Percentiles rank a stretch among this genome's conserved stretches.
phyloP scores from a whole-genome alignment of 2,797 vertebrate species.

The Hyperoplus immaculatus region DNA sequence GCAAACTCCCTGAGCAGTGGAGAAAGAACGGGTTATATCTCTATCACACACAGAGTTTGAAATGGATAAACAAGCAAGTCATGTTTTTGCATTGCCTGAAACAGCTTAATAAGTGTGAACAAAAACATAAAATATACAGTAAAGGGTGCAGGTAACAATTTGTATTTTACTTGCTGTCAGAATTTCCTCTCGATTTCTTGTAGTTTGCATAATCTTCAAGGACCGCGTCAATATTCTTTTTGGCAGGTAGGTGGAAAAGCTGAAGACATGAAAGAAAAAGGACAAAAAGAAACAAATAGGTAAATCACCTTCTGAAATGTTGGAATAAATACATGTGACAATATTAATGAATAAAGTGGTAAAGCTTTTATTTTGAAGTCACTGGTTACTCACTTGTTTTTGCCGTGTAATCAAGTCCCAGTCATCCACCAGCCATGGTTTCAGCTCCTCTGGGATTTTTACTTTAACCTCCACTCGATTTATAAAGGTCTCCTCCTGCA shows the following conservation, averaged over 20 bases:
- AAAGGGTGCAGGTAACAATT: background rate
- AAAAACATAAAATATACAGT: background rate
- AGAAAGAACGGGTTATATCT: conserved; percentile 6
- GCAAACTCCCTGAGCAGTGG: conserved; percentile 91
- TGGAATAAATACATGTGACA: background rate
- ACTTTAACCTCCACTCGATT: conserved; percentile 99
- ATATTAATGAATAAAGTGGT: background rate
- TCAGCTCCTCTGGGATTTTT: conserved; percentile 98
- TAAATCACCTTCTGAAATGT: background rate
- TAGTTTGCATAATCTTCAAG: conserved; percentile 99
- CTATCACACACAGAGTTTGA: background rate
- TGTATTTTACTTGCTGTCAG: conserved; percentile 94
- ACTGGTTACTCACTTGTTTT: conserved; percentile 89
- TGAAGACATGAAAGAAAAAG: conserved; percentile 61
- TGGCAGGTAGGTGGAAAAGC: conserved; percentile 98
- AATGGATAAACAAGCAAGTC: background rate
- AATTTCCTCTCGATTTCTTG: conserved; percentile 98
- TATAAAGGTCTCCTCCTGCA: conserved; percentile 97
- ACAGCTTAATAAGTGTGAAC: background rate
- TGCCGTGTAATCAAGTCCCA: conserved; percentile 99
- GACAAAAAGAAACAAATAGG: conserved; percentile 2
- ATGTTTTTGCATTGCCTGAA: background rate
- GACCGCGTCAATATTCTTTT: conserved; percentile 96
- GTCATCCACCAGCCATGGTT: conserved; percentile 99
- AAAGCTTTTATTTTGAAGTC: background rate